A percentile compares a stretch with the other conserved stretches of the same genome.
phyloP scores from a whole-genome alignment of 2,888 invertebrate species.

The Scrobipalpa costella region DNA sequence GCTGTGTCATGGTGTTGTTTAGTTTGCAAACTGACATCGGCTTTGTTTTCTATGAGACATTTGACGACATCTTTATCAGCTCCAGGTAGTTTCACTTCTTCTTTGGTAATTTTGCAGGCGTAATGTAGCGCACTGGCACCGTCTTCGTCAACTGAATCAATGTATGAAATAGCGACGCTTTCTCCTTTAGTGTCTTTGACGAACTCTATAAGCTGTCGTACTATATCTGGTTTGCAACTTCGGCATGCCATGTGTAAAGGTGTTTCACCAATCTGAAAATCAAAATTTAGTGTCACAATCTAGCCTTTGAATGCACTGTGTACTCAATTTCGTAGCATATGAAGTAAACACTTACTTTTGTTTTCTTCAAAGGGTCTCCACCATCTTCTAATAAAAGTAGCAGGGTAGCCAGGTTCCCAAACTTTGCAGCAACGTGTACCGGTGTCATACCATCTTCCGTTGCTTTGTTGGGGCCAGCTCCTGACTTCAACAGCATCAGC shows the following conservation, averaged over 20 bases:
- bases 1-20: constrained; percentile 95
- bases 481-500: constrained; percentile 98
- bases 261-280: constrained; percentile 92
- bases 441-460: constrained; percentile 99
- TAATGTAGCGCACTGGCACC: constrained; percentile 97
- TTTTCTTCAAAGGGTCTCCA: constrained; percentile 95
- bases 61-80: constrained; percentile 94
- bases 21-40: constrained; percentile 92
- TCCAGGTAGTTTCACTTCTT: constrained; percentile 86
- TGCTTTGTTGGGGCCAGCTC: constrained; percentile 96
- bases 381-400: constrained; percentile 94
- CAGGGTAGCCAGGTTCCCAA: constrained; percentile 94
- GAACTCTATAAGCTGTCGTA: constrained; percentile 91
- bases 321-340: not conserved
- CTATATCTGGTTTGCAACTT: constrained; percentile 91
- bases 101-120: constrained; percentile 93
- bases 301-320: not conserved
- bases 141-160: constrained; percentile 93
- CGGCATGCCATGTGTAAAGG: constrained; percentile 97
- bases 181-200: constrained; percentile 88
- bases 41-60: constrained; percentile 93
- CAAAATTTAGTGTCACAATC: not conserved
- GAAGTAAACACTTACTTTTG: constrained; percentile 84
- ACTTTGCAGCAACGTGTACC: constrained; percentile 96
- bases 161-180: constrained; percentile 90